Conservation (phyloP, 2,113 vertebrate species). For the Cavia aperea region DNA sequence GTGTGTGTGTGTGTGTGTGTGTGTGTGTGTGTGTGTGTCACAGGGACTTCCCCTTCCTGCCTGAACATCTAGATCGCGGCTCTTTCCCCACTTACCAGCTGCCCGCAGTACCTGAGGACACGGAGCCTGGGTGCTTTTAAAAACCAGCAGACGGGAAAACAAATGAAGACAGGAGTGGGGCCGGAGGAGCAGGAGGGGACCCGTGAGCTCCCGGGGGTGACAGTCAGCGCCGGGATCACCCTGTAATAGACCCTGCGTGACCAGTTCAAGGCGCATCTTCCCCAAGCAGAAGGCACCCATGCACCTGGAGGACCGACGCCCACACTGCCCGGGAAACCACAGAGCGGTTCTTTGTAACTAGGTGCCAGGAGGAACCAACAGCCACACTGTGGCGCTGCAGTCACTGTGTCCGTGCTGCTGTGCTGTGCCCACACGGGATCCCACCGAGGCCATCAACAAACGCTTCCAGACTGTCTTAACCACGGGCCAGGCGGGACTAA, state of each 20-base stretch:
- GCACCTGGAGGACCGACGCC: neutral
- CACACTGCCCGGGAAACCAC: neutral
- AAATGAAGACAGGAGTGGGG: neutral
- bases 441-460: neutral
- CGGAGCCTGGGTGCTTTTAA: neutral
- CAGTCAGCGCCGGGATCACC: neutral
- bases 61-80: neutral
- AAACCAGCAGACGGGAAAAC: neutral
- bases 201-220: neutral
- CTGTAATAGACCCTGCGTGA: neutral
- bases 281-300: neutral
- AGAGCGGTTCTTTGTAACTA: neutral
- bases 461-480: neutral
- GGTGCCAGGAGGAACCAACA: neutral
- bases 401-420: neutral
- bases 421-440: neutral
- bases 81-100: neutral
- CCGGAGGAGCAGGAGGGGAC: fast-evolving
- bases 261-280: neutral
- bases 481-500: too few species aligned
- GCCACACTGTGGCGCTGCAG: neutral
- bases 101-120: neutral
- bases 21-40: neutral
- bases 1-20: neutral
- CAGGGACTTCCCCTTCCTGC: neutral